Evolutionary conservation across 2,113 vertebrate species (phyloP), one percentile per base, ranked within the genome.

Genomic region (Dryoscopus gambensis): DNA sequence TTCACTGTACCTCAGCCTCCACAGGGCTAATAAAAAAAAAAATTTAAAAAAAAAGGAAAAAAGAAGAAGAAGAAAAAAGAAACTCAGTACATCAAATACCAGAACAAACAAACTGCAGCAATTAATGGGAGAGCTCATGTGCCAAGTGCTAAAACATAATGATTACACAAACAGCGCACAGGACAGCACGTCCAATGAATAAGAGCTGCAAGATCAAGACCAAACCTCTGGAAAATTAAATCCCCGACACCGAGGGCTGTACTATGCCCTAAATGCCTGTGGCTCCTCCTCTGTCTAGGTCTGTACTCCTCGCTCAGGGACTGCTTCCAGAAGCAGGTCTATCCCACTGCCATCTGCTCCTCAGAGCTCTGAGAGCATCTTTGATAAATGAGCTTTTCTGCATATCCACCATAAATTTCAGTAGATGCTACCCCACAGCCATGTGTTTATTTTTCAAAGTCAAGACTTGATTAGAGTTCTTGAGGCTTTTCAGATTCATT

Each of bases 201-300:
- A 31, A 39, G 83, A 89, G 83, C 80, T 69, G 56, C 73, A 37
- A 86, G 56, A 93, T 47, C 71, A 56, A 67, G 68, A 90, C 89
- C 81, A 84, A 95, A 97, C 96, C 97, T 90, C 95, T 93, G 85
- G 86, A 97, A 97, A 97, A 97, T 92, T 71, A 92, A 92, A 92
- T 81, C 68, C 83, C 85, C 17, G 16, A 81, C 73, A 88, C 81
- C 17, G 20, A 95, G 92, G 92, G n/a, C 89, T 87, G 80, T 84
- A 80, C 96, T 82, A 6, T 76, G 94, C 87, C 69, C 92, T 84
- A 82, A 97, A 75, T 5, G 96, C 96, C 87, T 65, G 64, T 95
- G 95, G 96, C 96, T 96, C 68, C 75, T 94, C 70, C 90, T 90
- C 87, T 76, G 69, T 18, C 68, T 20, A n/a, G 52, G 80, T 44